A percentile compares a stretch with the other conserved stretches of the same genome.
phyloP scores from a whole-genome alignment of 2,113 vertebrate species.

The Zosterops japonicus region DNA sequence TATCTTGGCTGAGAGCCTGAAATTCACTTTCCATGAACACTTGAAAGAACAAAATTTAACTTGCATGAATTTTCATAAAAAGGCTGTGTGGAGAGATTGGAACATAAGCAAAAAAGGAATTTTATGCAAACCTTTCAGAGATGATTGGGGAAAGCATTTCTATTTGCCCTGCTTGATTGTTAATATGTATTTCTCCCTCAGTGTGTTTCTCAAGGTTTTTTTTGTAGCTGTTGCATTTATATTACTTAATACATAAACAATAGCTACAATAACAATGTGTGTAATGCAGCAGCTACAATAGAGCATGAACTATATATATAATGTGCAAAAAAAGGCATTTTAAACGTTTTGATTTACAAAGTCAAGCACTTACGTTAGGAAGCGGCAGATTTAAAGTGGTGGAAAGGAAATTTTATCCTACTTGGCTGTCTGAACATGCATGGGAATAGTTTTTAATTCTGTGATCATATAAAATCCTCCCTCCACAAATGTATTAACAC shows the following conservation, averaged over 20 bases:
- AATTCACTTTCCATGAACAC: constrained; percentile 52
- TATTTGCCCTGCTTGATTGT: constrained; percentile 10
- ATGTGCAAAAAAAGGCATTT: not conserved
- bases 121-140: constrained; percentile 24
- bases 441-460: not conserved
- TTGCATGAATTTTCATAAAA: constrained; percentile 54
- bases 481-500: not conserved
- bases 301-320: constrained; percentile 2
- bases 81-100: not conserved
- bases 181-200: constrained; percentile 9
- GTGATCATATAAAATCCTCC: not conserved
- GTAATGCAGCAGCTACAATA: not conserved
- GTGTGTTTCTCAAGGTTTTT: not conserved
- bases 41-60: constrained; percentile 52
- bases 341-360: not conserved
- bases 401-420: not conserved
- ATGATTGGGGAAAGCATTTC: not conserved
- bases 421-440: not conserved
- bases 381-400: not conserved
- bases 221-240: constrained; percentile 29
- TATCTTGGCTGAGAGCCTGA: constrained; percentile 46
- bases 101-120: constrained; percentile 27
- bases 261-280: not conserved
- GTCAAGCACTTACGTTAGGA: not conserved
- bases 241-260: constrained; percentile 33